Evolutionary conservation across 2,113 vertebrate species (phyloP).

Genomic region (Athene noctua): DNA sequence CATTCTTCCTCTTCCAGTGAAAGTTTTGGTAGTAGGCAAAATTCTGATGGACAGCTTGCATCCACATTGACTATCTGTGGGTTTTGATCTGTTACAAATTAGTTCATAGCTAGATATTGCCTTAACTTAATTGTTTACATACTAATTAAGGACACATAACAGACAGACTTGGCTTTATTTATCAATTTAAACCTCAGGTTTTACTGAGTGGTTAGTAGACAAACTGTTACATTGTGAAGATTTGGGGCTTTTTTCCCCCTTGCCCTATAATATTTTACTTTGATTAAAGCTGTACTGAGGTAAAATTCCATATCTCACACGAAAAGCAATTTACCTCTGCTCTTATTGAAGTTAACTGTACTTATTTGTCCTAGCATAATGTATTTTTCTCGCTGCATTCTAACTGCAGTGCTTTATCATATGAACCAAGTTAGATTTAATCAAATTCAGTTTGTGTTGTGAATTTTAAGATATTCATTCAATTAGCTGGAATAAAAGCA

Average conservation of each 20-base stretch:
- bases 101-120: not conserved
- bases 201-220: slow-evolving; percentile 47
- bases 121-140: slow-evolving; percentile 23
- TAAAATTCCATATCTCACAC: slow-evolving; percentile 31
- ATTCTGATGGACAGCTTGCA: not conserved
- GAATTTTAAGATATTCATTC: slow-evolving; percentile 61
- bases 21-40: slow-evolving; percentile 14
- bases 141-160: not conserved
- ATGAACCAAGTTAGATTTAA: slow-evolving; percentile 62
- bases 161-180: slow-evolving; percentile 29
- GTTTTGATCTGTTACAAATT: not conserved
- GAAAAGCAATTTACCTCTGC: slow-evolving; percentile 69
- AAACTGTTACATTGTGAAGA: slow-evolving; percentile 20
- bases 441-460: slow-evolving; percentile 60
- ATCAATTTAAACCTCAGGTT: slow-evolving; percentile 42
- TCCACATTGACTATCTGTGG: not conserved
- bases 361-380: slow-evolving; percentile 52
- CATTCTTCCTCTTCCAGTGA: not conserved
- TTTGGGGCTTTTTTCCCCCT: not conserved
- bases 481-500: slow-evolving; percentile 64
- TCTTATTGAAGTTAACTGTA: slow-evolving; percentile 53
- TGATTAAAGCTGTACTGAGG: slow-evolving; percentile 69
- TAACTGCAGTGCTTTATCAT: slow-evolving; percentile 61
- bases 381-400: slow-evolving; percentile 47
- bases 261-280: slow-evolving; percentile 53